Evolutionary conservation across 2,888 invertebrate species (phyloP).

Genomic region (Drosophila lacicola): DNA sequence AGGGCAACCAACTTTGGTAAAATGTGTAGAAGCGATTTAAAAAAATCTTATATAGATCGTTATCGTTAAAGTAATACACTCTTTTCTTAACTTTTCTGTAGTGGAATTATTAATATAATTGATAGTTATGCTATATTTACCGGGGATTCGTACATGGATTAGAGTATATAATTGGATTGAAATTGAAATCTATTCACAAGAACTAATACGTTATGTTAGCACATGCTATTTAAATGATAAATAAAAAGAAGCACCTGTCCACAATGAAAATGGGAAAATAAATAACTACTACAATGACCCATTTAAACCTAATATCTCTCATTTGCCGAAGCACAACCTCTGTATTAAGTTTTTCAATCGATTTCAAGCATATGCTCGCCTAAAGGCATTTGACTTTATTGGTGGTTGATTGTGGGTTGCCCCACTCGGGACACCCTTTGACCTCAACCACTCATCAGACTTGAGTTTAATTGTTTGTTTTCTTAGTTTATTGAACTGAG

Average conservation of each 20-base stretch:
- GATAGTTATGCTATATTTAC: too few species aligned
- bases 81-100: too few species aligned
- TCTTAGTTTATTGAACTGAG: conserved; percentile 69
- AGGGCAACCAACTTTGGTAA: background rate
- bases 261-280: background rate
- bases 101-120: too few species aligned
- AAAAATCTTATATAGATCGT: too few species aligned
- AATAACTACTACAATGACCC: conserved; percentile 7
- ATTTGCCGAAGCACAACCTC: background rate
- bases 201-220: too few species aligned
- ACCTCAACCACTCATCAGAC: conserved; percentile 49
- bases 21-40: too few species aligned
- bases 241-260: background rate
- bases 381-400: conserved; percentile 32
- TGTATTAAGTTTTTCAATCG: conserved; percentile 18
- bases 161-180: too few species aligned
- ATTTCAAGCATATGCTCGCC: conserved; percentile 21
- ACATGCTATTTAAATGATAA: too few species aligned
- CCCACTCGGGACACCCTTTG: conserved; percentile 39
- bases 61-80: too few species aligned
- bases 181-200: too few species aligned
- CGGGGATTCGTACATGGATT: too few species aligned
- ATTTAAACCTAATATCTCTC: conserved; percentile 2
- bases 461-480: conserved; percentile 69
- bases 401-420: conserved; percentile 30